Evolutionary conservation across 1,140 invertebrate genomes (phyloP), one percentile per base, ranked within the genome.

Genomic region (Bombus turneri): DNA sequence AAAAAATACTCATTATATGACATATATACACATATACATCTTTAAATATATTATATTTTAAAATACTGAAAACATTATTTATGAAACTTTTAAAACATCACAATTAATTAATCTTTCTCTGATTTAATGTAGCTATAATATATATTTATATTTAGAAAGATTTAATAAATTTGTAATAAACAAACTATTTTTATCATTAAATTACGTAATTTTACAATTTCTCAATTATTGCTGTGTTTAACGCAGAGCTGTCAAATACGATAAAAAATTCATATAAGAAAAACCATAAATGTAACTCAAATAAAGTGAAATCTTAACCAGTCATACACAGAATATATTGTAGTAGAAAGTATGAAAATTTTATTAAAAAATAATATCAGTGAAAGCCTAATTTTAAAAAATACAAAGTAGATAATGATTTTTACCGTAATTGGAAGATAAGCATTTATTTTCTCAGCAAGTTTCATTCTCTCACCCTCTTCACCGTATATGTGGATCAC

Each of bases 401-500:
- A 73, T n/a, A 73, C 34, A 57, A 69, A 78, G 5, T 37, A 86
- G 81, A 80, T n/a, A 34, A 41, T 80, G 13, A 66, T 75, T 88
- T 53, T 96, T 95, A 97, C 97, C 91, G 97, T 97, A 87, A 97
- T 97, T 86, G 97, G 97, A 59, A 97, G 95, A 94, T 97, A 97
- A 88, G 96, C 96, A 93, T 97, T 97, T 85, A 97, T 97, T 96
- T 97, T 97, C 87, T 97, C 96, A 13, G 97, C 96, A 79, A 97
- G 96, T 91, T 96, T 96, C 92, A 97, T 95, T 88, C 96, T 96
- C 90, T 96, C 96, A 68, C 97, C 97, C 95, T 97, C 96, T 92
- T 97, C 97, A 12, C 97, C 97, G 94, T 97, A 97, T 92, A 97
- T 97, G 93, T 97, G 97, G 88, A 97, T 96, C 76, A 97, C 97